Conservation (phyloP, 2,888 invertebrate species). For the Andrena minutula region DNA sequence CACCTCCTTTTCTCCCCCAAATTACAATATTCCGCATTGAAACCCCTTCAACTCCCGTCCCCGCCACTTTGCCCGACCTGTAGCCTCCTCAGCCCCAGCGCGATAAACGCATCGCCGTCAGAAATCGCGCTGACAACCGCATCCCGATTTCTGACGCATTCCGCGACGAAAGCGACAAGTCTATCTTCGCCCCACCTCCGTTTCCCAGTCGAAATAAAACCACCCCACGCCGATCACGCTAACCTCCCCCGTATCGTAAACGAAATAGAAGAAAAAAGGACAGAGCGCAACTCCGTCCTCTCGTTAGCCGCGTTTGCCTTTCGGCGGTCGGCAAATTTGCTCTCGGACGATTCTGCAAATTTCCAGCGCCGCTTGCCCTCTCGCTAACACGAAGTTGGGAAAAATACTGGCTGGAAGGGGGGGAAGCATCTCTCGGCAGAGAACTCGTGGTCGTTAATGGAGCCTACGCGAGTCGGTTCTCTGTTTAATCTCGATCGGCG, state of each 20-base stretch:
- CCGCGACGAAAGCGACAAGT: conserved; percentile 13
- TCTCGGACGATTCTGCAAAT: conserved; percentile 4
- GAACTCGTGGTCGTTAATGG: too few relatives aligned
- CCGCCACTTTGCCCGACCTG: too few relatives aligned
- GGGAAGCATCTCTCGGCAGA: too few relatives aligned
- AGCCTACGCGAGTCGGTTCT: too few relatives aligned
- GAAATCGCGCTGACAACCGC: conserved; percentile 61
- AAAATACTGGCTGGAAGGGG: not conserved
- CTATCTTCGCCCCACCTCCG: conserved; percentile 11
- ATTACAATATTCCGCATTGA: too few relatives aligned
- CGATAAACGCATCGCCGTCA: conserved; percentile 30
- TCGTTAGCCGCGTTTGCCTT: conserved; percentile 17
- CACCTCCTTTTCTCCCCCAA: too few relatives aligned
- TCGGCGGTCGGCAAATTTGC: conserved; percentile 18
- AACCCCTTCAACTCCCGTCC: too few relatives aligned
- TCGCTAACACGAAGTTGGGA: not conserved
- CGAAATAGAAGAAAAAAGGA: conserved; percentile 4
- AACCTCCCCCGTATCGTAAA: not conserved
- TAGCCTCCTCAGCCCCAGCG: too few relatives aligned
- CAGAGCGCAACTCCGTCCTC: not conserved
- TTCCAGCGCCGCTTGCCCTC: conserved; percentile 9
- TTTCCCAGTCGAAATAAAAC: conserved; percentile 25
- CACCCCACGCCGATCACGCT: not conserved
- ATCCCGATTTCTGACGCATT: conserved; percentile 52
- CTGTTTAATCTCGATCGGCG: too few relatives aligned